Conservation (phyloP, 2,888 invertebrate genomes). For the Temnothorax unifasciatus region DNA sequence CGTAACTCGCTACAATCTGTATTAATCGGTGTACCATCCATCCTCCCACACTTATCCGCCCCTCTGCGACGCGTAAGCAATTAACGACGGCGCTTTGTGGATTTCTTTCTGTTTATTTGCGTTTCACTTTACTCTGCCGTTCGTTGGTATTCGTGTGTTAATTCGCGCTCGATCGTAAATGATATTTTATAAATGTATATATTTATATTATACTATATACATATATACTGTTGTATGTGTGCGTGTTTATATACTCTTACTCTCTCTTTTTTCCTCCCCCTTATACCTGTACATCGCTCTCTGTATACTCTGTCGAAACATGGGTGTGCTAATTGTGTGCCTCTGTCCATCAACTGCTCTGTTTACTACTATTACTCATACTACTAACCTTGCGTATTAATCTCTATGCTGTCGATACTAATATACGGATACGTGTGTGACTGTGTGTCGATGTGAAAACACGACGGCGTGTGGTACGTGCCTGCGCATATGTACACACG, state of each 20-base stretch:
- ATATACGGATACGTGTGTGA: constrained; percentile 69
- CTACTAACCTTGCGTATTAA: constrained; percentile 76
- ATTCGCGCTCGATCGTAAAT: constrained; percentile 30
- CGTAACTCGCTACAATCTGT: constrained; percentile 41
- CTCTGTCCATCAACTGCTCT: constrained; percentile 86
- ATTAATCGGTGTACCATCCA: constrained; percentile 42
- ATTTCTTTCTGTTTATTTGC: constrained; percentile 16
- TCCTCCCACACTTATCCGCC: background rate
- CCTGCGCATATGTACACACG: constrained; percentile 17
- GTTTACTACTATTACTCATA: constrained; percentile 75
- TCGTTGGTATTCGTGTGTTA: constrained; percentile 24
- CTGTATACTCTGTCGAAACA: constrained; percentile 80
- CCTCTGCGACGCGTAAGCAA: constrained; percentile 8
- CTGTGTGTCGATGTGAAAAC: constrained; percentile 57
- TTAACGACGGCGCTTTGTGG: constrained; percentile 30
- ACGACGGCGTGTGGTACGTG: constrained; percentile 7
- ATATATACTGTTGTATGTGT: constrained; percentile 34
- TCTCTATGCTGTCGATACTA: constrained; percentile 72
- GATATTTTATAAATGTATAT: constrained; percentile 35
- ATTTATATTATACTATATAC: constrained; percentile 24
- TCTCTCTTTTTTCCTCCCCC: constrained; percentile 25
- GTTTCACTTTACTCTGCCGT: background rate
- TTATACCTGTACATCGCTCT: constrained; percentile 64
- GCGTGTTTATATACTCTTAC: constrained; percentile 19
- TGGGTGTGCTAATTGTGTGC: constrained; percentile 85